phyloP scores from a whole-genome alignment of 2,797 vertebrate genomes.

The Sebastes oblongus region DNA sequence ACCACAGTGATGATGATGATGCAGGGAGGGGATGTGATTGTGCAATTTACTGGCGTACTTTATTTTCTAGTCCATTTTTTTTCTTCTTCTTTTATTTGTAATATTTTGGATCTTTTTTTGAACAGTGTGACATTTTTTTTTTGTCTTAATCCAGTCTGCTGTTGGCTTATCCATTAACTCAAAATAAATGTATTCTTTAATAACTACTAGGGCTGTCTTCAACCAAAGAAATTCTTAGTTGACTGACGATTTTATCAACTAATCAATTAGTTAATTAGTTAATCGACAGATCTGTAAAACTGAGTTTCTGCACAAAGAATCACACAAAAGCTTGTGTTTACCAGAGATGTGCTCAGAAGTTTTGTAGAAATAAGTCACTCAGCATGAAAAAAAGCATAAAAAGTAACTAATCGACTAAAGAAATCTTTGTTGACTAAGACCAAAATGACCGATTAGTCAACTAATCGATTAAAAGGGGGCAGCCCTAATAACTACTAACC shows the following conservation, averaged over 20 bases:
- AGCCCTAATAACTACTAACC: neutral
- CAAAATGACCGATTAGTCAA: rapidly evolving
- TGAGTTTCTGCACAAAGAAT: too few species aligned
- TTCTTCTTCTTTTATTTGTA: neutral
- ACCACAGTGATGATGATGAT: constrained; percentile 8
- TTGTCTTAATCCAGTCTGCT: neutral
- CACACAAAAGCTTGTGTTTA: neutral
- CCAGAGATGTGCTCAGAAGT: too few species aligned
- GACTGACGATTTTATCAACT: too few species aligned
- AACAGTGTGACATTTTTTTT: neutral
- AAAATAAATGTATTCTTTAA: neutral
- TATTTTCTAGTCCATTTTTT: neutral
- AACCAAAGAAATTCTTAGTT: too few species aligned
- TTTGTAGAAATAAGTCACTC: too few species aligned
- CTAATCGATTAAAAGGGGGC: too few species aligned
- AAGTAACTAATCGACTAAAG: too few species aligned
- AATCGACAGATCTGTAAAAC: too few species aligned
- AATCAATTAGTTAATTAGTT: too few species aligned
- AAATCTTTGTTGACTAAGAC: too few species aligned
- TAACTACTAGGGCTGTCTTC: neutral
- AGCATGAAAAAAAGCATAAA: too few species aligned
- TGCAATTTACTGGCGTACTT: neutral
- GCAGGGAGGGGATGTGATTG: constrained; percentile 25
- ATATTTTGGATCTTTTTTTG: neutral
- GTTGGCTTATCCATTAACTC: constrained; percentile 26